Conservation (phyloP, 2,888 invertebrate species). For the Drosophila anceps region DNA sequence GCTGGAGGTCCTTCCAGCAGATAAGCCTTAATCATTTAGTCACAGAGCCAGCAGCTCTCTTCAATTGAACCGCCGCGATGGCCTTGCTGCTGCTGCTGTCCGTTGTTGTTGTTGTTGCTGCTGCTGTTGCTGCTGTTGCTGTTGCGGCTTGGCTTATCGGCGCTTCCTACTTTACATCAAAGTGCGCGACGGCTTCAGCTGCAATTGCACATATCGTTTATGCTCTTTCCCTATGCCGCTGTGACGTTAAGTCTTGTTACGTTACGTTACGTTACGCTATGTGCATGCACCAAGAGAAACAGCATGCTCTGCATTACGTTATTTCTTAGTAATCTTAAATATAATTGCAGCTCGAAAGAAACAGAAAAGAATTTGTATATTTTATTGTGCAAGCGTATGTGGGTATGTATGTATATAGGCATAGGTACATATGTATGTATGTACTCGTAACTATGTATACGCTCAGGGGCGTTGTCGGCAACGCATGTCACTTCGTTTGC, state of each 20-base stretch:
- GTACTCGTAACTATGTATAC: constrained; percentile 28
- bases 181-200: constrained; percentile 48
- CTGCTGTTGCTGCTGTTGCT: constrained; percentile 28
- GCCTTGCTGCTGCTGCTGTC: constrained; percentile 40
- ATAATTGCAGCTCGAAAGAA: not conserved
- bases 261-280: not conserved
- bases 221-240: constrained; percentile 12
- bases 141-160: constrained; percentile 51
- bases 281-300: not conserved
- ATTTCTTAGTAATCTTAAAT: not conserved
- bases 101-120: constrained; percentile 28
- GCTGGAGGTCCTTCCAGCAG: constrained; percentile 71
- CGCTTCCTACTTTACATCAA: constrained; percentile 65
- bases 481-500: constrained; percentile 56
- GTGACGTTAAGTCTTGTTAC: not conserved
- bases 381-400: constrained; percentile 1
- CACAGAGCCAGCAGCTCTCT: constrained; percentile 49
- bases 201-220: constrained; percentile 37
- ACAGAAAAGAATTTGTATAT: not conserved
- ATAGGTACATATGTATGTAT: constrained; percentile 3
- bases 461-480: constrained; percentile 59
- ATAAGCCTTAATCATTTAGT: constrained; percentile 79
- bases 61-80: constrained; percentile 54
- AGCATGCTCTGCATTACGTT: not conserved
- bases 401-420: not conserved